These are phyloP conservation scores for Stigmatopora nigra DNA, from an alignment of 2,113 vertebrate species.

Conservation along the genomic window DNA sequence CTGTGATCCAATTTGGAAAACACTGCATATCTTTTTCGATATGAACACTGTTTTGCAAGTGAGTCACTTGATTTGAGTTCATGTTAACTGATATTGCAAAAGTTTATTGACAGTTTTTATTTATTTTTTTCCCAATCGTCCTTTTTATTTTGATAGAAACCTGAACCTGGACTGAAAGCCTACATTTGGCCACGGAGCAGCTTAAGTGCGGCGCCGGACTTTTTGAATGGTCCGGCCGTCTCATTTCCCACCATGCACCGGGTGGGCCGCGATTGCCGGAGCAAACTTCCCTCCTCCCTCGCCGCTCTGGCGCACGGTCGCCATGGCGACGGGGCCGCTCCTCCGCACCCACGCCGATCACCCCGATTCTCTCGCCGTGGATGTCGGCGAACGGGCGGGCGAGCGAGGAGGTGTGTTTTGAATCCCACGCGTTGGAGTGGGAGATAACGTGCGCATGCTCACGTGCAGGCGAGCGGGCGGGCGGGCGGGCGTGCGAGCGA, in stretches of 20 bases:
- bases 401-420: constrained; percentile 56
- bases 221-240: not conserved
- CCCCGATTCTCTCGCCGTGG: constrained; percentile 24
- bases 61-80: not conserved
- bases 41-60: too few species aligned
- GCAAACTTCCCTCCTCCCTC: not conserved
- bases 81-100: too few species aligned
- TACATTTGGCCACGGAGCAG: too few species aligned
- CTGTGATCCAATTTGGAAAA: not conserved
- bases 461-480: constrained; percentile 36
- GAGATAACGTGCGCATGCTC: constrained; percentile 48
- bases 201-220: not conserved
- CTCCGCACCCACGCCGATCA: constrained; percentile 58
- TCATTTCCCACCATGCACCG: constrained; percentile 2
- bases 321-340: constrained; percentile 55
- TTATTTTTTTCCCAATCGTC: too few species aligned
- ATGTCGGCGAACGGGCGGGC: constrained; percentile 6
- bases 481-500: constrained; percentile 61
- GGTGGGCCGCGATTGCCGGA: not conserved
- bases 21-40: not conserved
- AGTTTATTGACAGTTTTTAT: too few species aligned
- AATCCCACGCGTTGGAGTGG: constrained; percentile 67
- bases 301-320: constrained; percentile 34
- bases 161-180: too few species aligned
- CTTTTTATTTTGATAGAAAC: not conserved